Percentiles rank a stretch among this genome's conserved stretches.
Conservation (phyloP, 1,140 invertebrate genomes). For the Drosophila baimaii region DNA sequence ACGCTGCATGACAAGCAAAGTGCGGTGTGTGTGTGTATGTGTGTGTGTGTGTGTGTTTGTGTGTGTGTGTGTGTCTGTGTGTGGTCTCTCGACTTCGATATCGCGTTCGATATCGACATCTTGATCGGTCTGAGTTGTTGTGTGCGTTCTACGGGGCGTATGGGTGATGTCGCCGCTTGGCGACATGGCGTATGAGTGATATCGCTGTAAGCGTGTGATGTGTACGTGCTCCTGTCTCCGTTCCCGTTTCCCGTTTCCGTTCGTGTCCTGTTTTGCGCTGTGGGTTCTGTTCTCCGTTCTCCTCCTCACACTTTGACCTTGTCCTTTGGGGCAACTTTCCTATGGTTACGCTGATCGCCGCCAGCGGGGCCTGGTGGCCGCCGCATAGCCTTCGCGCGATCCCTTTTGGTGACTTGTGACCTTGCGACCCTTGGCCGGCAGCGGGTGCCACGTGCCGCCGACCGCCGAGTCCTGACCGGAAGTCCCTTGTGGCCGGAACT, state of each 20-base stretch:
- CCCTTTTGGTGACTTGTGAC: slow-evolving; percentile 44
- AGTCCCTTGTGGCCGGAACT: slow-evolving; percentile 10
- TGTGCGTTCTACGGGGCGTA: slow-evolving; percentile 47
- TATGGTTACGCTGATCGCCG: slow-evolving; percentile 39
- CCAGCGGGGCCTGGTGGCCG: neutral
- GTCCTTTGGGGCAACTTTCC: slow-evolving; percentile 48
- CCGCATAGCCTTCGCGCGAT: slow-evolving; percentile 12
- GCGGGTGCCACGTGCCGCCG: slow-evolving; percentile 38
- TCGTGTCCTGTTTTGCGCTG: slow-evolving; percentile 25
- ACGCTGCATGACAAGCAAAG: slow-evolving; percentile 78
- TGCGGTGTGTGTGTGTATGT: slow-evolving; percentile 46
- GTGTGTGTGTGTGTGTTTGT: slow-evolving; percentile 4
- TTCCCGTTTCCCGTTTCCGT: slow-evolving; percentile 18
- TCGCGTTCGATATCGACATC: neutral
- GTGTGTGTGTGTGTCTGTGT: slow-evolving; percentile 14
- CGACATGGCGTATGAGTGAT: slow-evolving; percentile 56
- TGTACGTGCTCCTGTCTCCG: slow-evolving; percentile 21
- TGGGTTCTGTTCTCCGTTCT: slow-evolving; percentile 20
- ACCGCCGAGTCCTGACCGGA: slow-evolving; percentile 25
- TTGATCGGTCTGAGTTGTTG: neutral
- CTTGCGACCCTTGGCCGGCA: slow-evolving; percentile 33
- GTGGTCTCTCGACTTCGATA: neutral
- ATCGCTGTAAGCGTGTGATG: slow-evolving; percentile 29
- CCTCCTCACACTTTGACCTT: slow-evolving; percentile 49
- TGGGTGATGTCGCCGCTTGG: slow-evolving; percentile 41